A percentile compares a stretch with the other conserved stretches of the same genome.
Conservation (phyloP, 2,797 vertebrate genomes). For the Bradypodion ventrale region DNA sequence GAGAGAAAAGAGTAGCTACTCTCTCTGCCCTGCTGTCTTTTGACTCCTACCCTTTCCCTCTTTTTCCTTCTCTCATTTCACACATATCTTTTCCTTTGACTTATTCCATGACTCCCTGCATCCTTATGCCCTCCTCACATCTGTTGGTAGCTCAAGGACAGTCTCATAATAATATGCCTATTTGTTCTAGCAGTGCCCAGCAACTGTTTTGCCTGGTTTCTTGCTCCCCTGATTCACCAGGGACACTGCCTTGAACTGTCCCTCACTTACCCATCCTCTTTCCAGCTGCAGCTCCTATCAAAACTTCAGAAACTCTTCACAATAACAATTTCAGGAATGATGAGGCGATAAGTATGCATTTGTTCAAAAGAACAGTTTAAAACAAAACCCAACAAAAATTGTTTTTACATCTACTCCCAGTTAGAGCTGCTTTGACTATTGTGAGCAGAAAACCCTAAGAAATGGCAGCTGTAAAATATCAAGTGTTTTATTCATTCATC, state of each 20-base stretch:
- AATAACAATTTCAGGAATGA: conserved; percentile 52
- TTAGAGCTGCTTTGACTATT: conserved; percentile 63
- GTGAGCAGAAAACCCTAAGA: conserved; percentile 57
- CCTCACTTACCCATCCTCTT: background rate
- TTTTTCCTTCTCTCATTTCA: background rate
- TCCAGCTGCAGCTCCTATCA: conserved; percentile 38
- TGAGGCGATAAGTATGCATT: conserved; percentile 57
- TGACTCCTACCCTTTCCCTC: background rate
- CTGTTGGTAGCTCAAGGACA: background rate
- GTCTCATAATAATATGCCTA: background rate
- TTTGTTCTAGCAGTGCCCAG: conserved; percentile 3
- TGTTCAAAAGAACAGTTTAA: conserved; percentile 65
- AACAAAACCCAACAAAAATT: conserved; percentile 70
- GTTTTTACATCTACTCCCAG: conserved; percentile 55
- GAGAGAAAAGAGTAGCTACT: too few species aligned
- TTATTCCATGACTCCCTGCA: background rate
- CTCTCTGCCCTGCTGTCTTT: background rate
- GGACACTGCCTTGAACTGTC: background rate
- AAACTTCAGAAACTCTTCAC: conserved; percentile 39
- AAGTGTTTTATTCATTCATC: conserved; percentile 72
- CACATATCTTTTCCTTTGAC: background rate
- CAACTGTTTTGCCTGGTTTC: background rate
- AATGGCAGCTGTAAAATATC: conserved; percentile 56
- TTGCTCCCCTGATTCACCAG: conserved; percentile 18
- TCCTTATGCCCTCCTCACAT: background rate